These are phyloP conservation scores for Limenitis camilla DNA, from an alignment of 2,888 invertebrate genomes.

Conservation along the genomic window DNA sequence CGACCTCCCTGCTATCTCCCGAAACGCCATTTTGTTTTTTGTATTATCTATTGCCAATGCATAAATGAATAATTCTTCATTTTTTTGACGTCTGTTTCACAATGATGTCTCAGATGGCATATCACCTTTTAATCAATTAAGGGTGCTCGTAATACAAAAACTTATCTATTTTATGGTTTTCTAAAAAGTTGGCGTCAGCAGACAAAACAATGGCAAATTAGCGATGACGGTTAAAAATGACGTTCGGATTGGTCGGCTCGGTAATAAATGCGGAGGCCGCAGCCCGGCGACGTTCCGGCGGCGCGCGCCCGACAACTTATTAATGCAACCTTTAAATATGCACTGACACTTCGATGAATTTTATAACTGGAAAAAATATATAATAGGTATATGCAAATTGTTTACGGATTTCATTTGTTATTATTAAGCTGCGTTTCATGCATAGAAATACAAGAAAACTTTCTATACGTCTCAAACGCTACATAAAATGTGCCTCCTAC, in stretches of 20 bases:
- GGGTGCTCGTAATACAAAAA: conserved; percentile 51
- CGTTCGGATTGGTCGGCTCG: conserved; percentile 42
- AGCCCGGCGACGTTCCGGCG: conserved; percentile 38
- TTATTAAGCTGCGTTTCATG: background rate
- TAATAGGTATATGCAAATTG: background rate
- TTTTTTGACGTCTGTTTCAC: conserved; percentile 10
- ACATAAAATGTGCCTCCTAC: too few species aligned
- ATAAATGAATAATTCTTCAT: conserved; percentile 25
- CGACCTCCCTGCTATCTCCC: conserved; percentile 16
- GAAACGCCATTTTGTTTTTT: conserved; percentile 20
- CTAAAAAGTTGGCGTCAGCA: conserved; percentile 67
- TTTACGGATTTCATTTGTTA: background rate
- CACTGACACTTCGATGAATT: conserved; percentile 22
- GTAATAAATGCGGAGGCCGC: conserved; percentile 35
- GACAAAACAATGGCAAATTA: conserved; percentile 72
- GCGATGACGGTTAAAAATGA: conserved; percentile 72
- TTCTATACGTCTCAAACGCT: too few species aligned
- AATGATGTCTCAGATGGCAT: conserved; percentile 16
- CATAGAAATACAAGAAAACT: too few species aligned
- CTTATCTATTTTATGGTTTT: conserved; percentile 71
- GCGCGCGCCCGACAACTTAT: conserved; percentile 31
- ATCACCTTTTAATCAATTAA: conserved; percentile 60
- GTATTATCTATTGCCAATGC: conserved; percentile 14
- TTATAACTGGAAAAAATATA: conserved; percentile 14
- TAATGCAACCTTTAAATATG: conserved; percentile 41